Base-by-base conservation (phyloP, 2,797 vertebrate genomes). In the Chaenodraco wilsoni region DNA sequence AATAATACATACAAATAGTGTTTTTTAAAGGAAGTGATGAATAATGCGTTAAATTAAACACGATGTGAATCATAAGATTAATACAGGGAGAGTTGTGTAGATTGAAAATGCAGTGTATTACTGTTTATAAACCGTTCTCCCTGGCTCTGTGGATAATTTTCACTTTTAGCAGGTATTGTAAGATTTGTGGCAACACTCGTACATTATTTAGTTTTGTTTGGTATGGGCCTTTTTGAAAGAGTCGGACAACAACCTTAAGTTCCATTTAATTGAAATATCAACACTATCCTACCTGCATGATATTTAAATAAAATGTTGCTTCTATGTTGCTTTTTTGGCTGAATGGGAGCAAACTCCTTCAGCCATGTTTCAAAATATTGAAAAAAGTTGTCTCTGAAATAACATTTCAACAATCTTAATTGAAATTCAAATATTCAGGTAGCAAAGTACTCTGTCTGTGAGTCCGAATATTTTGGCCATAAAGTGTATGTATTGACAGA, bases 261-360 rank as follows among this genome's bases (percentile, higher is more conserved):
- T 45, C 4, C 13, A 60, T 1, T 44, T 37, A 45, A 41, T 17
- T 21, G 33, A 64, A 31, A 52, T 44, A 15, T 9, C 43, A 33
- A 58, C 43, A 17, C 23, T 33, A 27, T 27, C 33, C 19, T 21
- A 12, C 64, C 43, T 19, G 31, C 9, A 48, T 27, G 15, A 54
- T 60, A 15, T 44, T 54, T 67, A 37, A 40, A 40, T 12, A 51
- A 48, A 27, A 49, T 19, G n/a, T 45, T 49, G 19, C 49, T 45
- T 61, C 16, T 13, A 16, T 44, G 41, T 48, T 65, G 74, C 41
- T 58, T 64, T 51, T 27, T 21, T 43, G 66, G n/a, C 48, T 41
- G 19, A 65, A 60, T 23, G 21, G 23, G n/a, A 4, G 43, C 16
- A 70, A 65, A 60, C 60, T 46, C 31, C 43, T 58, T 40, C 31